phyloP scores from a whole-genome alignment of 2,113 vertebrate species.

The Bos javanicus region DNA sequence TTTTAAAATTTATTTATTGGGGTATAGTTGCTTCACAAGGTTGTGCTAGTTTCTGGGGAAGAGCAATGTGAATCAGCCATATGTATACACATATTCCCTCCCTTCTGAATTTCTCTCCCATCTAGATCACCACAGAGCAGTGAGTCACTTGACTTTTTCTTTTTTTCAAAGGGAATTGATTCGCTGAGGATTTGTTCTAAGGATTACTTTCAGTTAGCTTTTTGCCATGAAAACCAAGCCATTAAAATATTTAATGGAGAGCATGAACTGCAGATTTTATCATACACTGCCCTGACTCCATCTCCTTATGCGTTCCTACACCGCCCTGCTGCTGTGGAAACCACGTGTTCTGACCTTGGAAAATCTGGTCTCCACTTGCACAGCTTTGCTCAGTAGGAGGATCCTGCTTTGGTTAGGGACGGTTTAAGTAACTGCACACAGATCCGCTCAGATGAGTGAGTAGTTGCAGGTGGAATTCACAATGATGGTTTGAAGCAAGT shows the following conservation, averaged over 20 bases:
- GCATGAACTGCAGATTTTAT: background rate
- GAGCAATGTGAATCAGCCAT: background rate
- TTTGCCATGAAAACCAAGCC: conserved; percentile 36
- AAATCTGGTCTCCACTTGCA: conserved; percentile 27
- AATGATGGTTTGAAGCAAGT: background rate
- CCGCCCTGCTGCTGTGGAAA: conserved; percentile 8
- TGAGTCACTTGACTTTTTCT: background rate
- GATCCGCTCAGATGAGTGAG: background rate
- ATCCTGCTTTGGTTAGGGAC: background rate
- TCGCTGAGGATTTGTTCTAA: conserved; percentile 25
- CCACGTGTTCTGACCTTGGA: conserved; percentile 20
- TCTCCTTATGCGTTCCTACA: background rate
- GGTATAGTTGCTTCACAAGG: background rate
- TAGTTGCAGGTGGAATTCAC: conserved; percentile 19
- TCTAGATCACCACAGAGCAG: background rate
- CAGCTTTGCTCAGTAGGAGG: background rate
- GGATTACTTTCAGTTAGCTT: conserved; percentile 31
- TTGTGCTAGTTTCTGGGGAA: background rate
- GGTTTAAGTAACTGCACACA: background rate
- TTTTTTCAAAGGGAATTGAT: background rate
- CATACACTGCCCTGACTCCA: background rate
- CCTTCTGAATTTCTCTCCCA: background rate
- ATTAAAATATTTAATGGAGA: conserved; percentile 56
- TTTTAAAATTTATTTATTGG: background rate
- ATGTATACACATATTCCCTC: background rate